Conservation (phyloP, 1,140 invertebrate genomes). For the Macrosteles quadrilineatus region DNA sequence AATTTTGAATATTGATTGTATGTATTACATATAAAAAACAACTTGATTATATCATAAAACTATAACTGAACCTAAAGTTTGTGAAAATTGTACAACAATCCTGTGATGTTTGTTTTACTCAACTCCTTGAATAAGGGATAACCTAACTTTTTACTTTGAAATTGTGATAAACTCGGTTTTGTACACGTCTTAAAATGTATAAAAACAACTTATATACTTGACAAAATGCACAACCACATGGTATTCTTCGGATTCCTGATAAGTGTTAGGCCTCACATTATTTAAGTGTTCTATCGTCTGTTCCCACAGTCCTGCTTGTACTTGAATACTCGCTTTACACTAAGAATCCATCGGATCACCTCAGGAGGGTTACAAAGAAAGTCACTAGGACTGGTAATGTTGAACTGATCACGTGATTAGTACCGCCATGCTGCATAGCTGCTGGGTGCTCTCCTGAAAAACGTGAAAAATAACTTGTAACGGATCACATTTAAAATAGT, state of each 20-base stretch:
- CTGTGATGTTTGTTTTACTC: too few species aligned
- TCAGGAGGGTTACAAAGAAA: not conserved
- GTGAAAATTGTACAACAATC: too few species aligned
- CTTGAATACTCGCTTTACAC: not conserved
- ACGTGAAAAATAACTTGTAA: too few species aligned
- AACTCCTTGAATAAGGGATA: too few species aligned
- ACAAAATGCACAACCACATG: not conserved
- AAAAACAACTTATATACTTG: too few species aligned
- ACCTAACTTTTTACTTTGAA: too few species aligned
- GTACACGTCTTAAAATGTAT: not conserved
- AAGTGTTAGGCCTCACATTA: not conserved
- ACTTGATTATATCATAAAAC: too few species aligned
- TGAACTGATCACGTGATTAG: not conserved
- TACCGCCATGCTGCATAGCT: constrained; percentile 60
- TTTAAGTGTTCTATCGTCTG: not conserved
- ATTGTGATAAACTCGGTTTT: too few species aligned
- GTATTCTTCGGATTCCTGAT: not conserved
- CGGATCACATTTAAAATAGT: too few species aligned
- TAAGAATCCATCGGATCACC: not conserved
- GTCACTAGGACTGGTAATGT: constrained; percentile 1
- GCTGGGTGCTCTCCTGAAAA: constrained; percentile 62
- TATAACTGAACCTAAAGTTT: too few species aligned
- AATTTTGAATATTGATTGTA: too few species aligned
- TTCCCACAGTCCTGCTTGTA: not conserved
- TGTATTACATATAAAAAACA: too few species aligned